These are phyloP conservation scores for Piaya cayana DNA, from an alignment of 2,113 vertebrate genomes.

Conservation along the genomic window DNA sequence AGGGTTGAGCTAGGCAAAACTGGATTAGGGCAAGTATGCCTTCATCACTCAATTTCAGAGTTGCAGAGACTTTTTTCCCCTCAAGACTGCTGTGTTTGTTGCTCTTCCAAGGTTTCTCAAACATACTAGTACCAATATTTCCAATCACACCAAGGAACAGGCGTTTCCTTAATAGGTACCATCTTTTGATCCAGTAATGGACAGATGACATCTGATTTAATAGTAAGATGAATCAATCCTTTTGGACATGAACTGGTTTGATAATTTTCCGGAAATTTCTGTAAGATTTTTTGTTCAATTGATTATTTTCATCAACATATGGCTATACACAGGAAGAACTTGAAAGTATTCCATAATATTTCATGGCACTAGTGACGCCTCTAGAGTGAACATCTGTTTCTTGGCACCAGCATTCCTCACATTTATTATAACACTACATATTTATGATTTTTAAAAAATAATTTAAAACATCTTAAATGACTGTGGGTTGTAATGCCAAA, in stretches of 20 bases:
- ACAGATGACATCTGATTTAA: not conserved
- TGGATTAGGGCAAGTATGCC: not conserved
- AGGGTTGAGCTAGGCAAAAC: not conserved
- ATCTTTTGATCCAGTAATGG: not conserved
- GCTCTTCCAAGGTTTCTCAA: not conserved
- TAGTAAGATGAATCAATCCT: not conserved
- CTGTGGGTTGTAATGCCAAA: not conserved
- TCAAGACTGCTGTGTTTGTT: not conserved
- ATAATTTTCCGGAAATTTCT: not conserved
- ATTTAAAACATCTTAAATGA: not conserved
- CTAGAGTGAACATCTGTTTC: not conserved
- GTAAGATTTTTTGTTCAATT: not conserved
- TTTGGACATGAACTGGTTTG: not conserved
- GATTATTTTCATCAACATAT: not conserved
- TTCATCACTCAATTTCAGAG: not conserved
- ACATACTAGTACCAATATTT: not conserved
- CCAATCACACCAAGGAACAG: accelerated
- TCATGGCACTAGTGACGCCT: not conserved
- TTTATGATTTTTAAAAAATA: not conserved
- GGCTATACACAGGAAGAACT: not conserved
- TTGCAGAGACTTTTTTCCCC: not conserved
- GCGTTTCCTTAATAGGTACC: not conserved
- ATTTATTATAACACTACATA: not conserved
- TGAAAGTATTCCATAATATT: not conserved
- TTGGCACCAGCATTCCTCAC: not conserved